phyloP scores from a whole-genome alignment of 2,888 invertebrate species.

The Timandra comae region DNA sequence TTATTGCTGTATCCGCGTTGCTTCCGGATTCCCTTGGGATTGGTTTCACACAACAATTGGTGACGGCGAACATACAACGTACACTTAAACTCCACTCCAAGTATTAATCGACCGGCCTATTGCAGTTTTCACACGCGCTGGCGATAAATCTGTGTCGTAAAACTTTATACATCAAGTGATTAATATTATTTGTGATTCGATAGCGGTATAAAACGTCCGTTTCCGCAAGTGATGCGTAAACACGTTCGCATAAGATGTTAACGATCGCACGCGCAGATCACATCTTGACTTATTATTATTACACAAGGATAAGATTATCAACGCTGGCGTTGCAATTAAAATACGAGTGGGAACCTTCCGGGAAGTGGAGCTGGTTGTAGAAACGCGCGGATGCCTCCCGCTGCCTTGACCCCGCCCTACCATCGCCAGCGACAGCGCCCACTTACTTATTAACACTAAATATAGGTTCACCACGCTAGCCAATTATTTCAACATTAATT shows the following conservation, averaged over 20 bases:
- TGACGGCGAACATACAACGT: slow-evolving; percentile 25
- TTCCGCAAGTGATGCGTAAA: slow-evolving; percentile 34
- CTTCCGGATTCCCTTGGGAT: slow-evolving; percentile 68
- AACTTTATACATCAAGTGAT: slow-evolving; percentile 23
- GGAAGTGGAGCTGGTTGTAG: slow-evolving; percentile 40
- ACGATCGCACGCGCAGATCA: slow-evolving; percentile 25
- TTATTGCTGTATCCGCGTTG: slow-evolving; percentile 50
- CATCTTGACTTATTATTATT: slow-evolving; percentile 40
- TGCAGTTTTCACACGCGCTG: slow-evolving; percentile 19
- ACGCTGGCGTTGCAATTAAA: slow-evolving; percentile 44
- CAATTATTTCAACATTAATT: slow-evolving; percentile 7
- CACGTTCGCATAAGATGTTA: slow-evolving; percentile 25
- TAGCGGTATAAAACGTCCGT: slow-evolving; percentile 25
- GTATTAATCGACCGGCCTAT: slow-evolving; percentile 18
- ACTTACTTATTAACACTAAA: slow-evolving; percentile 21
- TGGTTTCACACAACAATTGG: slow-evolving; percentile 34
- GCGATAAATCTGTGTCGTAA: slow-evolving; percentile 26
- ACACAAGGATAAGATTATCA: slow-evolving; percentile 36
- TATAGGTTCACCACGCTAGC: slow-evolving; percentile 1
- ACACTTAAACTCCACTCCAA: slow-evolving; percentile 14
- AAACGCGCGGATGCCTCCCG: slow-evolving; percentile 13
- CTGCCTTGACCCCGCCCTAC: slow-evolving; percentile 25
- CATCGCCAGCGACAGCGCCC: slow-evolving; percentile 10
- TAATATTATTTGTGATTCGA: slow-evolving; percentile 25
- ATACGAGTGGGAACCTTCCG: slow-evolving; percentile 52